Base-by-base conservation (phyloP, 2,888 invertebrate species). In the Tachina grossa region DNA sequence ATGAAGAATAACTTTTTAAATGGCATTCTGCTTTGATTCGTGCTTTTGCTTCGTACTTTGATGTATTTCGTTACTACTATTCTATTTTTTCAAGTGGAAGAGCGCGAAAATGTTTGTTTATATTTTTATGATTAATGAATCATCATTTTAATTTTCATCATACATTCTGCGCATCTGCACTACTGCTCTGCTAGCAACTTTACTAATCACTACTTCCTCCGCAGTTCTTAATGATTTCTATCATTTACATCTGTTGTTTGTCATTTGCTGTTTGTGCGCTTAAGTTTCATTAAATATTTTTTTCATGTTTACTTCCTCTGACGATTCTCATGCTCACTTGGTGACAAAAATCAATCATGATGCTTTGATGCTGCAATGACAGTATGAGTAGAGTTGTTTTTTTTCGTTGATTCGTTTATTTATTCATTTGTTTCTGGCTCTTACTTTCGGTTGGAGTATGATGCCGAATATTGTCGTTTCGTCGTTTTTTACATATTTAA, bases 291-390 rank as follows among this genome's bases (percentile, higher is more conserved):
- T 80, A 76, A 77, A 39, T n/a, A n/a, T 16, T 74, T 77, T 43
- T 45, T 45, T 66, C 53, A 69, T 14, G 59, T 22, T 16, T 19
- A 57, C 43, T 65, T 66, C 11, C n/a, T 74, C 8, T 5, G 4
- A 41, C 22, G 22, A 39, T 4, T 61, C 10, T 57, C 13, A 74
- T 69, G 14, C 72, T 75, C 69, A 31, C 57, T 82, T 82, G 82
- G 63, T 81, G 85, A 85, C 85, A 85, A 82, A 85, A 85, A 85
- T 85, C 85, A 85, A 81, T 85, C 81, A 82, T 78, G n/a, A n/a
- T 78, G 49, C 81, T 74, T 69, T 78, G 74, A 85, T 75, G 82
- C 68, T 83, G 51, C 72, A 77, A 66, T 66, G 72, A 68, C 72
- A 72, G 77, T 83, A 61, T 41, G n/a, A n/a, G n/a, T n/a, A n/a